Percentiles rank a stretch among this genome's conserved stretches.
Conservation (phyloP, 2,888 invertebrate species). For the Petrophora chlorosata region DNA sequence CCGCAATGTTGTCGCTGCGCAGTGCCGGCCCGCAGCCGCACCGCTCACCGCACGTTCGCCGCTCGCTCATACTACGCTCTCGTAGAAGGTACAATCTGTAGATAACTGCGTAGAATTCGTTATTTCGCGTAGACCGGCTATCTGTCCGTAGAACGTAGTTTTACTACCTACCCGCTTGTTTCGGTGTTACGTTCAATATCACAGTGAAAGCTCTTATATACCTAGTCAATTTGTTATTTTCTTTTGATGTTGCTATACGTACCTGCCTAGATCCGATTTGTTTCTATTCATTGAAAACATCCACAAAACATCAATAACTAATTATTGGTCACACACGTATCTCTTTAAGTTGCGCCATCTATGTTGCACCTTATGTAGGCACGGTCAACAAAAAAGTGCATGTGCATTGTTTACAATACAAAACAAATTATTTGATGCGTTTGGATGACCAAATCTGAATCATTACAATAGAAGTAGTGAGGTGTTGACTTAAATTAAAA, state of each 20-base stretch:
- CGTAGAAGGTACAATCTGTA: slow-evolving; percentile 21
- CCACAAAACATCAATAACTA: no score
- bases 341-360: no score
- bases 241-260: not conserved
- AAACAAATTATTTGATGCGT: no score
- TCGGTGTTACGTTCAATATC: not conserved
- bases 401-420: no score
- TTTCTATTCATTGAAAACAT: no score
- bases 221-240: not conserved
- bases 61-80: slow-evolving; percentile 10
- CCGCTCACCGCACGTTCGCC: not conserved
- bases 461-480: no score
- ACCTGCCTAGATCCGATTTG: no score
- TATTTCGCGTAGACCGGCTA: slow-evolving; percentile 15
- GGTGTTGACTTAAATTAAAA: no score
- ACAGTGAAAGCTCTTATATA: no score
- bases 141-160: not conserved
- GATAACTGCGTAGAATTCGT: slow-evolving; percentile 20
- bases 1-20: slow-evolving; percentile 43
- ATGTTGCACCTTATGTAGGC: not conserved
- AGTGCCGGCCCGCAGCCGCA: not conserved
- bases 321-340: no score
- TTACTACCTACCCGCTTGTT: not conserved
- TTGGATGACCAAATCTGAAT: no score
- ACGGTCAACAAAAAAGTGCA: slow-evolving; percentile 9